These are phyloP conservation scores for Hypotaenidia okinawae DNA, from an alignment of 2,797 vertebrate genomes.

Conservation along the genomic window DNA sequence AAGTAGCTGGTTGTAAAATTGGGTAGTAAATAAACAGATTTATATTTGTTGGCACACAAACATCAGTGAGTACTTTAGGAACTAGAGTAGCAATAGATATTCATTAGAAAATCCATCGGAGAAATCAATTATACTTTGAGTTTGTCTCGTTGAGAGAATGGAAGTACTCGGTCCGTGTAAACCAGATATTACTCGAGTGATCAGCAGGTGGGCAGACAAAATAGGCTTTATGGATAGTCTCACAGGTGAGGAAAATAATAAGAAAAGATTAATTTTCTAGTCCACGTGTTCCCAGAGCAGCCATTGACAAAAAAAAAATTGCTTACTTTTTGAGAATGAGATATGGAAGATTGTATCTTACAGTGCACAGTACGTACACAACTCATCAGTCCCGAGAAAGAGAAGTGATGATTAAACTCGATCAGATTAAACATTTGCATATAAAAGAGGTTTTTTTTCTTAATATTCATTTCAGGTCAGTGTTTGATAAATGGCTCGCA, in stretches of 20 bases:
- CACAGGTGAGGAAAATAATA: slow-evolving; percentile 28
- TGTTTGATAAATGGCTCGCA: slow-evolving; percentile 55
- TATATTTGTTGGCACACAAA: slow-evolving; percentile 54
- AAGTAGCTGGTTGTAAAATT: background rate
- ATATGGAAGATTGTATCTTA: slow-evolving; percentile 1
- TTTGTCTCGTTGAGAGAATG: slow-evolving; percentile 44
- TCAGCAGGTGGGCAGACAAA: slow-evolving; percentile 42
- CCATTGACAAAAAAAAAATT: slow-evolving; percentile 23
- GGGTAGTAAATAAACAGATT: slow-evolving; percentile 24
- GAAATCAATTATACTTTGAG: slow-evolving; percentile 66
- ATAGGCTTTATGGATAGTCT: slow-evolving; percentile 11
- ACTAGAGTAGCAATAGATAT: slow-evolving; percentile 28
- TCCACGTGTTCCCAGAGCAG: background rate
- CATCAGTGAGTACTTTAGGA: slow-evolving; percentile 27
- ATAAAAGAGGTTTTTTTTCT: slow-evolving; percentile 59
- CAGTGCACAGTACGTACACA: background rate
- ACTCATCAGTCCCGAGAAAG: slow-evolving; percentile 5
- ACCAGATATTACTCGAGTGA: background rate
- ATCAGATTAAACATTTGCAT: slow-evolving; percentile 53
- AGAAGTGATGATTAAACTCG: slow-evolving; percentile 49
- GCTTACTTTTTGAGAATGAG: background rate
- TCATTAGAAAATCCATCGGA: slow-evolving; percentile 65
- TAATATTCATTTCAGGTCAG: slow-evolving; percentile 64
- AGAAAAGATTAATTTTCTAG: slow-evolving; percentile 46
- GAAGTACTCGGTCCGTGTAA: background rate